A percentile compares a stretch with the other conserved stretches of the same genome.
Evolutionary conservation across 2,113 vertebrate species (phyloP).

Genomic region (Isichthys henryi): DNA sequence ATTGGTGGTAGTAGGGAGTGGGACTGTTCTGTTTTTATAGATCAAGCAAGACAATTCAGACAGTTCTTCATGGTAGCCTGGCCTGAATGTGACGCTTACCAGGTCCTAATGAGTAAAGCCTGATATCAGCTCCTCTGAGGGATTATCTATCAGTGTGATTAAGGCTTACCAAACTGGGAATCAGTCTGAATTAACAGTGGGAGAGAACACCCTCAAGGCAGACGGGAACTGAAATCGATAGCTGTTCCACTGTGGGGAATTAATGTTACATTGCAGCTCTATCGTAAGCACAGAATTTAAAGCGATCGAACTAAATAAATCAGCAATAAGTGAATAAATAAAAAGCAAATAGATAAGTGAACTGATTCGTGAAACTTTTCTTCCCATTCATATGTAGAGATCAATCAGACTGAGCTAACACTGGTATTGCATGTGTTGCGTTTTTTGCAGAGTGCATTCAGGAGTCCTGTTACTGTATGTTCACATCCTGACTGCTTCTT

Average conservation of each 20-base stretch:
- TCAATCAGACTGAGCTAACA: not conserved
- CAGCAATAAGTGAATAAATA: not conserved
- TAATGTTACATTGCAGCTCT: not conserved
- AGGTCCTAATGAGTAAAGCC: not conserved
- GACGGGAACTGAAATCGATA: not conserved
- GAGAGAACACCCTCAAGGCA: not conserved
- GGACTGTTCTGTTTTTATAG: not conserved
- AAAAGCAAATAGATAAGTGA: not conserved
- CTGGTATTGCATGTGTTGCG: not conserved
- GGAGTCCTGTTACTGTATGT: not conserved
- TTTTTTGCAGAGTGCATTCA: not conserved
- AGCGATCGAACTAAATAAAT: not conserved
- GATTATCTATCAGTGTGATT: slow-evolving; percentile 8
- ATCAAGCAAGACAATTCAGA: not conserved
- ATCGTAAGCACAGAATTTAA: not conserved
- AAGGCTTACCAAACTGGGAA: slow-evolving; percentile 4
- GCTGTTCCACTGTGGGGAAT: not conserved
- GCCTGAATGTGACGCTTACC: not conserved
- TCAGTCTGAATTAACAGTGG: not conserved
- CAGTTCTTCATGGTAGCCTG: not conserved
- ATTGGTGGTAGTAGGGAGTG: no score
- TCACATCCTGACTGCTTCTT: not conserved
- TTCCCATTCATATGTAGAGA: not conserved
- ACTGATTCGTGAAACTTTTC: not conserved
- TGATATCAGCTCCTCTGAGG: not conserved